Evolutionary conservation across 2,888 invertebrate species (phyloP).

Genomic region (Tachina fera): DNA sequence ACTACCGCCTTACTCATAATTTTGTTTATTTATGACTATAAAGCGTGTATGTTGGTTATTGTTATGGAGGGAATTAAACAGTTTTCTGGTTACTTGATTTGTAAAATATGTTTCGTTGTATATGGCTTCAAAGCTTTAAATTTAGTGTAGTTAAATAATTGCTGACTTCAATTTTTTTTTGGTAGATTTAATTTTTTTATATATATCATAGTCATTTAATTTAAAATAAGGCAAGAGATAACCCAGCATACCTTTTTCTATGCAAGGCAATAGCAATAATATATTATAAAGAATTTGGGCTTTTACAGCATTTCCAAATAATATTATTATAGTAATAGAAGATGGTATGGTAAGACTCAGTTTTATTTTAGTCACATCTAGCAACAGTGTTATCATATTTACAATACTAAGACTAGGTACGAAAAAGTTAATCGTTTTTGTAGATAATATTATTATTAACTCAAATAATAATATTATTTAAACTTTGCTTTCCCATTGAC

Average conservation of each 20-base stretch:
- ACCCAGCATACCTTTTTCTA: background rate
- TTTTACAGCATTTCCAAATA: too few relatives aligned
- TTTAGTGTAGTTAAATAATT: background rate
- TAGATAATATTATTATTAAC: too few relatives aligned
- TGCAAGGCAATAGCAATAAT: background rate
- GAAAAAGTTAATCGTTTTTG: too few relatives aligned
- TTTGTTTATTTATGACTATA: slow-evolving; percentile 58
- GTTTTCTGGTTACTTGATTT: slow-evolving; percentile 42
- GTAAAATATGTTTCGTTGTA: background rate
- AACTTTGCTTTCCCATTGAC: too few relatives aligned
- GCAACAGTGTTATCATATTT: too few relatives aligned
- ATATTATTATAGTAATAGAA: too few relatives aligned
- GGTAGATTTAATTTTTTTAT: background rate
- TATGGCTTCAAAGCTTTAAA: background rate
- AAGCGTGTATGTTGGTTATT: slow-evolving; percentile 32
- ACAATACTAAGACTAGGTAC: too few relatives aligned
- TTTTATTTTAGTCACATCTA: too few relatives aligned
- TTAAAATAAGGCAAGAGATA: background rate
- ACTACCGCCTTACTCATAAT: slow-evolving; percentile 56
- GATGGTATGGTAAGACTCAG: too few relatives aligned
- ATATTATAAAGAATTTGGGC: too few relatives aligned
- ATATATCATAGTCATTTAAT: background rate
- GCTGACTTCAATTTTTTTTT: background rate
- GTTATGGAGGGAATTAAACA: slow-evolving; percentile 29
- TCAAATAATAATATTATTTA: too few relatives aligned